These are phyloP conservation scores for Oscheius sp. DNA, from an alignment of 2,888 invertebrate genomes.

Conservation along the genomic window DNA sequence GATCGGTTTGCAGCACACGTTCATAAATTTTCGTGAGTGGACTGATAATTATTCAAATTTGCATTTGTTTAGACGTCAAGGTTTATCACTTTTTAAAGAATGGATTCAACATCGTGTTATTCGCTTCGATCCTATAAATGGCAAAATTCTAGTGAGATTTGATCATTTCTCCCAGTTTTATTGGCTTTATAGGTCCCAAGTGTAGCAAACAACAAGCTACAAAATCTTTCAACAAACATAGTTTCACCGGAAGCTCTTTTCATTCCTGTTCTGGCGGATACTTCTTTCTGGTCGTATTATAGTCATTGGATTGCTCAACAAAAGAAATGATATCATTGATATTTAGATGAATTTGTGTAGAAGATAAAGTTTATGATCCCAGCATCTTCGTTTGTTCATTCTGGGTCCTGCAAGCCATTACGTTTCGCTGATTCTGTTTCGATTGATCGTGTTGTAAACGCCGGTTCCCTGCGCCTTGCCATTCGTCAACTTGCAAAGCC, in stretches of 20 bases:
- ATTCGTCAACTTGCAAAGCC: too few relatives aligned
- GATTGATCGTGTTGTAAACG: too few relatives aligned
- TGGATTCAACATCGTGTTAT: slow-evolving; percentile 17
- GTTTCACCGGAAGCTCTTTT: background rate
- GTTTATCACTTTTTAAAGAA: background rate
- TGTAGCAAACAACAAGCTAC: background rate
- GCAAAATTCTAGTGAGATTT: background rate
- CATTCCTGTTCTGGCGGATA: slow-evolving; percentile 2
- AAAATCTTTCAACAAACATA: background rate
- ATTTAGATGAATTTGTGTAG: too few relatives aligned
- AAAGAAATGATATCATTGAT: background rate
- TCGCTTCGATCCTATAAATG: background rate
- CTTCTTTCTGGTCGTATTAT: background rate
- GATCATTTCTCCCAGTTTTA: background rate
- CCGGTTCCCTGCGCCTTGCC: too few relatives aligned
- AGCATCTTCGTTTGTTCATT: too few relatives aligned
- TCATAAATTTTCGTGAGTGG: background rate
- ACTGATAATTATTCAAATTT: too few relatives aligned
- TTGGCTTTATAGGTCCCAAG: background rate
- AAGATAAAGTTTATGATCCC: too few relatives aligned
- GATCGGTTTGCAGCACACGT: slow-evolving; percentile 46
- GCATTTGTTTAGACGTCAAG: background rate
- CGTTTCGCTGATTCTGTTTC: too few relatives aligned
- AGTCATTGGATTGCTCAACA: background rate
- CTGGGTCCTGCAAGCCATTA: too few relatives aligned